phyloP scores from a whole-genome alignment of 2,888 invertebrate genomes.

The Tridacna crocea region DNA sequence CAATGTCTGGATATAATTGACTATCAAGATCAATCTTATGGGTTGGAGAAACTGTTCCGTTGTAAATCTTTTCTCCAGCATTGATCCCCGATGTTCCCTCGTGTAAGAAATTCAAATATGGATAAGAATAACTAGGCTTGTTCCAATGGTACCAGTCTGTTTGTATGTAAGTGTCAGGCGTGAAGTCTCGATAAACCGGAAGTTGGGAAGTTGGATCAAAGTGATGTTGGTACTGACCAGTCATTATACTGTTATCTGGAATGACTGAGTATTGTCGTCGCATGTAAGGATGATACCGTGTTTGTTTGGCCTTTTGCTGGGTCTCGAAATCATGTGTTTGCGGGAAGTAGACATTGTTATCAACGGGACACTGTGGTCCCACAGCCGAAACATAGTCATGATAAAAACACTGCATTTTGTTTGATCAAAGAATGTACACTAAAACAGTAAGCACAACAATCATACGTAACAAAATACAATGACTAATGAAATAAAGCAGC shows the following conservation, averaged over 20 bases:
- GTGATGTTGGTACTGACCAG: neutral
- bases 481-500: neutral
- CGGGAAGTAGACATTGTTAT: neutral
- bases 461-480: neutral
- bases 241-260: neutral
- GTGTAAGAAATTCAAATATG: conserved; percentile 4
- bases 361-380: neutral
- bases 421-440: neutral
- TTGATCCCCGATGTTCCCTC: neutral
- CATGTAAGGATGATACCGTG: neutral
- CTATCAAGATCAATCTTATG: neutral
- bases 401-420: neutral
- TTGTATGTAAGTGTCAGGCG: neutral
- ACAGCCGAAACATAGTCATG: neutral
- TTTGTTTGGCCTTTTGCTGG: neutral
- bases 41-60: neutral
- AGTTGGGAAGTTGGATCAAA: conserved; percentile 7
- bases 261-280: neutral
- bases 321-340: neutral
- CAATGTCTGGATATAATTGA: neutral
- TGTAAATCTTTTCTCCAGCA: neutral
- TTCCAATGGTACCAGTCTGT: neutral
- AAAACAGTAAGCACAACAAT: neutral
- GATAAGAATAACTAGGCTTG: neutral
- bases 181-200: conserved; percentile 5